phyloP scores from a whole-genome alignment of 2,113 vertebrate genomes.

The Dasyurus viverrinus region DNA sequence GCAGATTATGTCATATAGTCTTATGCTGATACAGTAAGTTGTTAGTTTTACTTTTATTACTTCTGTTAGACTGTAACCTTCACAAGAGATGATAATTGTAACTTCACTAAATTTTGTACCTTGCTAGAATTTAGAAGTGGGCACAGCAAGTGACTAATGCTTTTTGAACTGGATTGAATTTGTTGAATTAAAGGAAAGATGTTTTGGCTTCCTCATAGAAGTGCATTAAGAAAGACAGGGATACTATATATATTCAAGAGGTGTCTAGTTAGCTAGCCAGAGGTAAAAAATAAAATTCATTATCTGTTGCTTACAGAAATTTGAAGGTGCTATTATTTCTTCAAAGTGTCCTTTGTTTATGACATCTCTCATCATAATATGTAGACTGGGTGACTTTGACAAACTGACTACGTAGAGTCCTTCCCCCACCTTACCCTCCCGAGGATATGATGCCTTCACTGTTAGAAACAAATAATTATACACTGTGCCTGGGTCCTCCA shows the following conservation, averaged over 20 bases:
- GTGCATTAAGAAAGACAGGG: not conserved
- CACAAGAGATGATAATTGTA: not conserved
- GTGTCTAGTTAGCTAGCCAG: not conserved
- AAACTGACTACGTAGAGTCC: not conserved
- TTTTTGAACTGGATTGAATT: not conserved
- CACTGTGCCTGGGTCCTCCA: not conserved
- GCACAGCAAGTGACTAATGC: not conserved
- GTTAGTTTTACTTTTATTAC: not conserved
- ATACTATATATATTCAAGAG: not conserved
- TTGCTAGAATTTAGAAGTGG: not conserved
- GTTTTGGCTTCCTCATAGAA: not conserved
- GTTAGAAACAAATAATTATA: constrained; percentile 17
- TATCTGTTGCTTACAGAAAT: not conserved
- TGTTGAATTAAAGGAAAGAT: not conserved
- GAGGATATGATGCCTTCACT: not conserved
- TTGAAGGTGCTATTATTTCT: not conserved
- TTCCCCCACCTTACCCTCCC: not conserved
- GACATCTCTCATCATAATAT: not conserved
- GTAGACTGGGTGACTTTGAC: not conserved
- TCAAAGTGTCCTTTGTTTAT: not conserved
- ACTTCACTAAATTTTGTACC: not conserved
- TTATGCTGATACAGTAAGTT: not conserved
- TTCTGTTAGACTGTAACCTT: not conserved
- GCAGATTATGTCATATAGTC: not conserved
- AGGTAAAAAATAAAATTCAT: not conserved